Conservation (phyloP, 2,888 invertebrate species). For the Drosophila subsilvestris region DNA sequence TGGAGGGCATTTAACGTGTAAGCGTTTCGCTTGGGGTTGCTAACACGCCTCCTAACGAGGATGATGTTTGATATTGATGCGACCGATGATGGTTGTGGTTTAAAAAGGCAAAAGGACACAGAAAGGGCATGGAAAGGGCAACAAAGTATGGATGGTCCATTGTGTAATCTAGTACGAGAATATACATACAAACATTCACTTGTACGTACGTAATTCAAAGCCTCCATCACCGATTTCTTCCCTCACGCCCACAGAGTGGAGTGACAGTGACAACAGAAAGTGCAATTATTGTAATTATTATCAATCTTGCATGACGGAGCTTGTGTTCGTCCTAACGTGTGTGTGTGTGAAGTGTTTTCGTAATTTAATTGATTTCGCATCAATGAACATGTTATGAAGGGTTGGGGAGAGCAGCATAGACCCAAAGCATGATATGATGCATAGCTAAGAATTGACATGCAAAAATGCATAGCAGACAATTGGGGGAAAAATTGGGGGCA, state of each 20-base stretch:
- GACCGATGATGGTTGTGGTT: too few relatives aligned
- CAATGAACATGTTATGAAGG: not conserved
- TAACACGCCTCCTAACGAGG: slow-evolving; percentile 2
- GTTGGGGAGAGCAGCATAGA: not conserved
- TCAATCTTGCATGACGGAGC: slow-evolving; percentile 21
- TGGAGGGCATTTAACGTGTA: slow-evolving; percentile 23
- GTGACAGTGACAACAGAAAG: slow-evolving; percentile 41
- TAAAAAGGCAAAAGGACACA: slow-evolving; percentile 3
- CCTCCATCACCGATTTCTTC: not conserved
- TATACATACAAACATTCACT: too few relatives aligned
- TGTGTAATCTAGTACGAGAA: too few relatives aligned
- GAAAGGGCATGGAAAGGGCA: not conserved
- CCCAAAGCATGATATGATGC: slow-evolving; percentile 8
- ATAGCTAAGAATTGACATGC: slow-evolving; percentile 53
- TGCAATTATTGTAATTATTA: slow-evolving; percentile 58
- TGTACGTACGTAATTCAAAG: not conserved
- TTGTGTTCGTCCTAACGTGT: slow-evolving; percentile 1
- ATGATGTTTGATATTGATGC: slow-evolving; percentile 1
- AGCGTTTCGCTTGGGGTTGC: slow-evolving; percentile 9
- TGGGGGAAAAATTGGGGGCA: slow-evolving; percentile 17
- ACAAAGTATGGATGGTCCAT: too few relatives aligned
- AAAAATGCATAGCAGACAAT: slow-evolving; percentile 40
- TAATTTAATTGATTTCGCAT: slow-evolving; percentile 60
- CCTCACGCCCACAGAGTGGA: not conserved
- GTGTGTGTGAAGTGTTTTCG: slow-evolving; percentile 40